A percentile compares a stretch with the other conserved stretches of the same genome.
These are phyloP conservation scores for Epinephelus fuscoguttatus DNA, from an alignment of 2,113 vertebrate species.

Conservation along the genomic window DNA sequence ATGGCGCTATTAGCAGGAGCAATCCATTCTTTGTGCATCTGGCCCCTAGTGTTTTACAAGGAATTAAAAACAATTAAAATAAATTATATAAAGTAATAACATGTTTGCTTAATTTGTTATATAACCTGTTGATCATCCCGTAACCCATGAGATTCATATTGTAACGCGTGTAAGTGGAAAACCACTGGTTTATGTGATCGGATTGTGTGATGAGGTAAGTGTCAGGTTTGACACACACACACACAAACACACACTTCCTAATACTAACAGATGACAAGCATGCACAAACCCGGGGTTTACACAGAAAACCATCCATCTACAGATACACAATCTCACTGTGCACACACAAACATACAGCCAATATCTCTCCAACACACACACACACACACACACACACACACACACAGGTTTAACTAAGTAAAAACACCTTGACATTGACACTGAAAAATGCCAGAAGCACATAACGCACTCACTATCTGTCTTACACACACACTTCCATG, in stretches of 20 bases:
- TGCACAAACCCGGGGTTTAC: background rate
- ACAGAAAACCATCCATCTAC: background rate
- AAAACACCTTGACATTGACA: slow-evolving; percentile 9
- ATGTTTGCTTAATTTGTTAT: too few species aligned
- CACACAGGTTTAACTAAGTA: background rate
- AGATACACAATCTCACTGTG: background rate
- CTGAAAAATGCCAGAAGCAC: background rate
- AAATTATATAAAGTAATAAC: too few species aligned
- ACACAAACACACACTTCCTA: background rate
- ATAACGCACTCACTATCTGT: slow-evolving; percentile 12
- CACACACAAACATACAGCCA: background rate
- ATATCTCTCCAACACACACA: background rate
- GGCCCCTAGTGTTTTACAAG: too few species aligned
- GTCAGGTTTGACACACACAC: background rate
- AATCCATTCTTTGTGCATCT: too few species aligned
- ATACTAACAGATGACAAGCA: too few species aligned
- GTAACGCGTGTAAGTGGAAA: too few species aligned
- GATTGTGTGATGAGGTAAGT: too few species aligned
- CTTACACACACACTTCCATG: background rate
- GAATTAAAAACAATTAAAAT: too few species aligned
- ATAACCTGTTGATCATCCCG: too few species aligned
- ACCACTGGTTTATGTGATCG: too few species aligned
- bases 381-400: background rate
- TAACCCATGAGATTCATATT: too few species aligned
- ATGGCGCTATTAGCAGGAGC: too few species aligned